Conservation (phyloP, 2,797 vertebrate genomes). For the Labroides dimidiatus region DNA sequence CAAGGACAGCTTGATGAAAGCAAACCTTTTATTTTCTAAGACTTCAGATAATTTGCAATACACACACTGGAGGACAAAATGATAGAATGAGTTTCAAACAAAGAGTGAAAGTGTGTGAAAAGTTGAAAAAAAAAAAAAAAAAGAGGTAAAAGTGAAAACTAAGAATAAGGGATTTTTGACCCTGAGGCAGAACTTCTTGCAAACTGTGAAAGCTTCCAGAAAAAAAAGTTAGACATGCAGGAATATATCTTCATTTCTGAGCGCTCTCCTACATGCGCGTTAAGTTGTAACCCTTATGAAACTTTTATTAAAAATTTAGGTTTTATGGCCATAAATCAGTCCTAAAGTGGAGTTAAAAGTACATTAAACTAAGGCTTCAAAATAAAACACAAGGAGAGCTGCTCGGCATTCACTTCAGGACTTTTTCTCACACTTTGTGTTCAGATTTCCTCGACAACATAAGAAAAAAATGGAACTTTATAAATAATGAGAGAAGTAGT, state of each 20-base stretch:
- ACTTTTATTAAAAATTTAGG: neutral
- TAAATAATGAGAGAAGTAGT: no score
- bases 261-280: neutral
- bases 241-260: neutral
- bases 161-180: neutral
- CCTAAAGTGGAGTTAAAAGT: no score
- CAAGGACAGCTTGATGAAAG: neutral
- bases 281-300: neutral
- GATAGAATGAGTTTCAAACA: neutral
- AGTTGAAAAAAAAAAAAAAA: neutral
- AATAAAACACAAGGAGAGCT: no score
- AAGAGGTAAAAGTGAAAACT: neutral
- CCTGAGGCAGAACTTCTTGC: neutral
- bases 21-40: neutral
- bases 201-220: neutral
- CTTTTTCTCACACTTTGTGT: no score
- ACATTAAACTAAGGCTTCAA: no score
- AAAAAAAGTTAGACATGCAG: neutral
- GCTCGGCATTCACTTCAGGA: no score
- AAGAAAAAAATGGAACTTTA: no score
- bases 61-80: neutral
- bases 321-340: no score
- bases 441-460: no score
- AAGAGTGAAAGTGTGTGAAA: no score
- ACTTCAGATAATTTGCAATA: slow-evolving; percentile 1